These are phyloP conservation scores for Solen grandis DNA, from an alignment of 1,140 invertebrate species.

Conservation along the genomic window DNA sequence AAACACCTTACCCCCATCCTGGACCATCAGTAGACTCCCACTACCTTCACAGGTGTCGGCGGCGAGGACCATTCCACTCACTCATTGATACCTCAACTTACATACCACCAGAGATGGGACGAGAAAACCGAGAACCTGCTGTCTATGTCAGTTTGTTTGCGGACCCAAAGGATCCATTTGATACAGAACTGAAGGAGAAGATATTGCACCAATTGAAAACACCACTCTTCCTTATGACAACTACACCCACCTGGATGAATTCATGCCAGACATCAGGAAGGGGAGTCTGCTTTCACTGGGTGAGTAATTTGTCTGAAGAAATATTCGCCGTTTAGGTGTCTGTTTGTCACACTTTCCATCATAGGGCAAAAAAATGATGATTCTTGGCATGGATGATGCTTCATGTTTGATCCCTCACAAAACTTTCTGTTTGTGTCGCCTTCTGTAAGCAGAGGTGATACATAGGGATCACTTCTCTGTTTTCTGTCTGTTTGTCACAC, in stretches of 20 bases:
- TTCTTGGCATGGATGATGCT: too few species aligned
- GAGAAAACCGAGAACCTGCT: constrained; percentile 64
- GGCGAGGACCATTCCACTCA: constrained; percentile 60
- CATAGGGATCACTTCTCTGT: too few species aligned
- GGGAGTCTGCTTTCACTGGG: constrained; percentile 13
- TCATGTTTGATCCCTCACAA: too few species aligned
- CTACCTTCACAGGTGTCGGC: constrained; percentile 10
- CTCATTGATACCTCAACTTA: constrained; percentile 72
- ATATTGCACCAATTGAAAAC: constrained; percentile 65
- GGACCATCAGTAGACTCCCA: constrained; percentile 29
- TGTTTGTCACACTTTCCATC: too few species aligned
- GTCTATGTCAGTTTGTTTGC: constrained; percentile 63
- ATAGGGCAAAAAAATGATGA: too few species aligned
- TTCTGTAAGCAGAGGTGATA: too few species aligned
- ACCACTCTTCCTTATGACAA: constrained; percentile 65
- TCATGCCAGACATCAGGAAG: constrained; percentile 52
- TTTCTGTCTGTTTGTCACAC: too few species aligned
- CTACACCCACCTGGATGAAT: constrained; percentile 38
- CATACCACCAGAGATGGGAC: constrained; percentile 65
- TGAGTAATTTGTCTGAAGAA: too few species aligned
- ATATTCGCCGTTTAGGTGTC: constrained; percentile 47
- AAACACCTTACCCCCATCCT: constrained; percentile 12
- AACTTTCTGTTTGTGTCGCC: too few species aligned
- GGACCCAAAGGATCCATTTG: constrained; percentile 79
- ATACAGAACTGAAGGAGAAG: constrained; percentile 67